Percentiles rank a stretch among this genome's conserved stretches.
Conservation (phyloP, 1,140 invertebrate species). For the Drosophila erecta region DNA sequence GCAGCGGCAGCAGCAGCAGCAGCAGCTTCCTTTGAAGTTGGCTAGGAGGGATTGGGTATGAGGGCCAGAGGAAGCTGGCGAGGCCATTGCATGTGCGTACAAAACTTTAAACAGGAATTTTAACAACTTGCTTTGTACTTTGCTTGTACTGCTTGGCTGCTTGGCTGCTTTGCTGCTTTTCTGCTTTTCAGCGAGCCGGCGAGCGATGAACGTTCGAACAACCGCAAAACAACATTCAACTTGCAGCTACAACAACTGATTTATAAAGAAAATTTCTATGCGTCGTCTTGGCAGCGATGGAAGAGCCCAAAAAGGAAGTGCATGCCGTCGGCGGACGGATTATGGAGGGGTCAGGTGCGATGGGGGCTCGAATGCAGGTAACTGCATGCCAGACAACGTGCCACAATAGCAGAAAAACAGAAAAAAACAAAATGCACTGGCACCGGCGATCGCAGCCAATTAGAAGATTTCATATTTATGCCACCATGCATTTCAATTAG, state of each 20-base stretch:
- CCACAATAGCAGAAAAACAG: constrained; percentile 27
- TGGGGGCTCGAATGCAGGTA: constrained; percentile 29
- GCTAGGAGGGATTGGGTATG: constrained; percentile 15
- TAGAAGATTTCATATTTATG: constrained; percentile 78
- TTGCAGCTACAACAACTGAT: constrained; percentile 70
- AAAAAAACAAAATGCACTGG: background rate
- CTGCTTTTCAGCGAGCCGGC: constrained; percentile 39
- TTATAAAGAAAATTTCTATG: constrained; percentile 83
- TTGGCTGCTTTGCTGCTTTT: constrained; percentile 10
- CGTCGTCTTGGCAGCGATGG: constrained; percentile 30
- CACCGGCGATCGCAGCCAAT: constrained; percentile 59
- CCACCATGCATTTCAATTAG: constrained; percentile 73
- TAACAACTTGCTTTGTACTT: constrained; percentile 83
- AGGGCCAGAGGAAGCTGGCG: constrained; percentile 14
- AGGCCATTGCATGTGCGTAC: constrained; percentile 76
- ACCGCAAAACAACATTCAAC: constrained; percentile 60
- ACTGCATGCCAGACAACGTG: constrained; percentile 79
- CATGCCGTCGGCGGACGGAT: constrained; percentile 52
- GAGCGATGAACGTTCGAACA: constrained; percentile 36
- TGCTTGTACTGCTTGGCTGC: constrained; percentile 55
- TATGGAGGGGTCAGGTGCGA: constrained; percentile 16
- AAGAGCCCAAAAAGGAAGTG: constrained; percentile 78
- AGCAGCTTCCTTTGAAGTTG: constrained; percentile 68
- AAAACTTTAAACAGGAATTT: constrained; percentile 83
- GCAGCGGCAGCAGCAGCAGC: constrained; percentile 52